phyloP scores from a whole-genome alignment of 2,888 invertebrate species.

The Chouioia cunea region DNA sequence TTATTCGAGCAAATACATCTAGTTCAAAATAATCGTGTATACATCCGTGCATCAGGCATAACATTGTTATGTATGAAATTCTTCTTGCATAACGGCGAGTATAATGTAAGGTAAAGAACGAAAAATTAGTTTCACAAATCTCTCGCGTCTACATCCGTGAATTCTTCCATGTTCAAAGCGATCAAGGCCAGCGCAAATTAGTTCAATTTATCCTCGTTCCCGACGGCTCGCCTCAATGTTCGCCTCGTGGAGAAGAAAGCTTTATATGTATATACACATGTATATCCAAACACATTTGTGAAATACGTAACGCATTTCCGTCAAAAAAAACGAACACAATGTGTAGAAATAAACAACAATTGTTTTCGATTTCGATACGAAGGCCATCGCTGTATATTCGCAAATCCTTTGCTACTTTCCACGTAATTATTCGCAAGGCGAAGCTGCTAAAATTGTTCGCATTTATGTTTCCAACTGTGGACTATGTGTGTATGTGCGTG shows the following conservation, averaged over 20 bases:
- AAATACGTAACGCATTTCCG: too few species aligned
- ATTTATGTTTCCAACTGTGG: constrained; percentile 41
- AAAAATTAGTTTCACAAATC: constrained; percentile 7
- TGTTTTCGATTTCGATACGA: constrained; percentile 20
- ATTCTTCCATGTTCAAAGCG: not conserved
- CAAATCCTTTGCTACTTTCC: constrained; percentile 56
- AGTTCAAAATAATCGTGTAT: too few species aligned
- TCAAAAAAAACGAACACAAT: constrained; percentile 3
- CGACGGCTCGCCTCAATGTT: constrained; percentile 26
- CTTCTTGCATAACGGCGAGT: too few species aligned
- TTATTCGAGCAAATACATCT: too few species aligned
- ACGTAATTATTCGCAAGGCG: constrained; percentile 53
- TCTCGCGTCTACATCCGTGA: too few species aligned
- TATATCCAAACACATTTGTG: too few species aligned
- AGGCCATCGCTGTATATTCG: constrained; percentile 33
- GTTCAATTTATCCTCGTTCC: constrained; percentile 35
- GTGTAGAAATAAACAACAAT: constrained; percentile 19
- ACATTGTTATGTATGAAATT: too few species aligned
- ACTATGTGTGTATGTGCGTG: constrained; percentile 31
- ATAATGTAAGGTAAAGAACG: not conserved
- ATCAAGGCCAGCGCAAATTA: constrained; percentile 33
- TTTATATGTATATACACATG: too few species aligned
- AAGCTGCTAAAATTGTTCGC: constrained; percentile 50
- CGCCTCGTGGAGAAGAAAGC: not conserved
- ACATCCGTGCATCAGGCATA: too few species aligned